A percentile compares a stretch with the other conserved stretches of the same genome.
These are phyloP conservation scores for Brachionus manjavacas DNA, from an alignment of 1,140 invertebrate species.

Conservation along the genomic window DNA sequence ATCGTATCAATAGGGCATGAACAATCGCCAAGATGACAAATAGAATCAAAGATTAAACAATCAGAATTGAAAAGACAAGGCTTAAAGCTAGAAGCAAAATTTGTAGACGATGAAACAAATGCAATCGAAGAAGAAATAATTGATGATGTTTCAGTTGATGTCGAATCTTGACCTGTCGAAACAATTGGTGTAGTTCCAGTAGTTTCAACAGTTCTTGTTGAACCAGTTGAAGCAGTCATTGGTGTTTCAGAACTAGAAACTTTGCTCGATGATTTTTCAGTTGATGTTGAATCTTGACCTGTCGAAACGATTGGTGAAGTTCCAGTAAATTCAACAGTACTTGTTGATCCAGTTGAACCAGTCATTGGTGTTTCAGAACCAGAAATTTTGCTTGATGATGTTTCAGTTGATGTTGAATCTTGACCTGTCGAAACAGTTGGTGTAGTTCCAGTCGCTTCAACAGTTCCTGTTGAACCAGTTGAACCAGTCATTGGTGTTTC, in stretches of 20 bases:
- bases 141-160: neutral
- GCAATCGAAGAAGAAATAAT: neutral
- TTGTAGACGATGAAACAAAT: neutral
- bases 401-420: neutral
- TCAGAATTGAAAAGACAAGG: neutral
- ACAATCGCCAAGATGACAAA: neutral
- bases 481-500: neutral
- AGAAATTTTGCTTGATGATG: neutral
- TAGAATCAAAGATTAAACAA: neutral
- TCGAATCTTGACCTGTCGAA: neutral
- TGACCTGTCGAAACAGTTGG: too few relatives aligned
- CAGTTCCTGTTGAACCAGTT: neutral
- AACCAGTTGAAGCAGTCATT: neutral
- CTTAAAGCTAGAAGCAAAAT: neutral
- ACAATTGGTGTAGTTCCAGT: neutral
- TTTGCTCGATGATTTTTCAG: neutral
- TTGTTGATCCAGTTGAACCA: neutral
- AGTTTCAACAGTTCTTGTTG: neutral
- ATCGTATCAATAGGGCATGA: neutral
- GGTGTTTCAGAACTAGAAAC: neutral
- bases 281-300: neutral
- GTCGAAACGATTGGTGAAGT: neutral
- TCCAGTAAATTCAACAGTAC: neutral
- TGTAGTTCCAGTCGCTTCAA: too few relatives aligned
- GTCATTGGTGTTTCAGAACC: neutral